phyloP scores from a whole-genome alignment of 2,113 vertebrate species.

The Coreoperca whiteheadi region DNA sequence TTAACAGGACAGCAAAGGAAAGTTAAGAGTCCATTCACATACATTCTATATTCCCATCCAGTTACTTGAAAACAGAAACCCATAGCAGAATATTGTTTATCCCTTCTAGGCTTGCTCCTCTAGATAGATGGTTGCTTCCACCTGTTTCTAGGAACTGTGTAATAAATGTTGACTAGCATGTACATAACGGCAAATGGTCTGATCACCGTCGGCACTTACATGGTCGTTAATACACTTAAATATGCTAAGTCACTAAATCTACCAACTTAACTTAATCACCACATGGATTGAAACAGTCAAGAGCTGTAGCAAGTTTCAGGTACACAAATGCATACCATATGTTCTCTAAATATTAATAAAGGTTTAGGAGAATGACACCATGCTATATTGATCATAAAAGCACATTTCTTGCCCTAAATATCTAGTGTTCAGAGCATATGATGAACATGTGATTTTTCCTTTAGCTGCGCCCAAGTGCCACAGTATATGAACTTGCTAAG shows the following conservation, averaged over 20 bases:
- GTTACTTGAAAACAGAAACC: background rate
- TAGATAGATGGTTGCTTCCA: background rate
- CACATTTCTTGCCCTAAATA: background rate
- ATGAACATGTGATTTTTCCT: background rate
- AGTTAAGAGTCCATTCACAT: conserved; percentile 62
- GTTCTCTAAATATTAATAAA: background rate
- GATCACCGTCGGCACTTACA: background rate
- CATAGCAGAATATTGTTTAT: conserved; percentile 9
- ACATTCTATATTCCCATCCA: conserved; percentile 39
- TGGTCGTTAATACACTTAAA: conserved; percentile 7
- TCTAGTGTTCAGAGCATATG: background rate
- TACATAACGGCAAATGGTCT: conserved; percentile 3
- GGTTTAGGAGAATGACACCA: background rate
- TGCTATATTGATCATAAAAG: background rate
- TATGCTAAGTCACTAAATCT: background rate
- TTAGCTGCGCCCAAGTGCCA: conserved; percentile 92
- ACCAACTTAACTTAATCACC: background rate
- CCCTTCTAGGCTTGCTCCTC: background rate
- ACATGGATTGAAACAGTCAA: background rate
- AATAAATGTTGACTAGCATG: conserved; percentile 18
- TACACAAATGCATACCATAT: background rate
- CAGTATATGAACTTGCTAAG: conserved; percentile 93
- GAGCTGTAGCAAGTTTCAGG: background rate
- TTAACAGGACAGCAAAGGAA: conserved; percentile 52
- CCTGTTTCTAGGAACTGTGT: conserved; percentile 16